Evolutionary conservation across 2,888 invertebrate genomes (phyloP).

Genomic region (Trachelus troglodyta): DNA sequence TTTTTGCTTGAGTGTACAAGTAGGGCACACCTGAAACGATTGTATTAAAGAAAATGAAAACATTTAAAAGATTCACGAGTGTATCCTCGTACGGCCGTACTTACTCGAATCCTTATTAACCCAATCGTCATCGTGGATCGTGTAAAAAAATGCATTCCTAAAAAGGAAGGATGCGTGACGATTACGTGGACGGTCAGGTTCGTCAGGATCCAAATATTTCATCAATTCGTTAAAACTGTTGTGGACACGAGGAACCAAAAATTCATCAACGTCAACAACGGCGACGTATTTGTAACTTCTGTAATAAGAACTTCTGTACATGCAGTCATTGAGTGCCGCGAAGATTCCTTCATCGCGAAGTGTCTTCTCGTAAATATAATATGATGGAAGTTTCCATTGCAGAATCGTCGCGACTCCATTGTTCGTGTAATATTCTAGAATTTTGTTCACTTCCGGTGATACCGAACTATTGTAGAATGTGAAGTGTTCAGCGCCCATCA

Average conservation of each 20-base stretch:
- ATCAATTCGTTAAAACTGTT: slow-evolving; percentile 40
- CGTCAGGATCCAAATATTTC: slow-evolving; percentile 27
- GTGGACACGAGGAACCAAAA: slow-evolving; percentile 48
- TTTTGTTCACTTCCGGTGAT: slow-evolving; percentile 55
- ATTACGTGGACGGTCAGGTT: slow-evolving; percentile 34
- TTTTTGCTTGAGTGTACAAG: slow-evolving; percentile 64
- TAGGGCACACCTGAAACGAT: slow-evolving; percentile 38
- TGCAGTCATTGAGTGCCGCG: slow-evolving; percentile 56
- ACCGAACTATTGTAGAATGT: slow-evolving; percentile 67
- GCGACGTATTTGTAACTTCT: slow-evolving; percentile 49
- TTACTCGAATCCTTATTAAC: slow-evolving; percentile 38
- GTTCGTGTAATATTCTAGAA: slow-evolving; percentile 60
- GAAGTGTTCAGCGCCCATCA: slow-evolving; percentile 66
- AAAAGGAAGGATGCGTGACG: slow-evolving; percentile 65
- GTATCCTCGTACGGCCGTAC: neutral
- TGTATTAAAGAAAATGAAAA: neutral
- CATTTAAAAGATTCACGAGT: neutral
- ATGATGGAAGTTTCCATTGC: slow-evolving; percentile 61
- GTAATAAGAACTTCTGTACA: slow-evolving; percentile 51
- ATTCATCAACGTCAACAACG: slow-evolving; percentile 54
- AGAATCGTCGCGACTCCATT: slow-evolving; percentile 59
- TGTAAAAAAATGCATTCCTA: slow-evolving; percentile 68
- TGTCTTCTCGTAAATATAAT: slow-evolving; percentile 55
- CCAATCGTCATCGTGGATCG: slow-evolving; percentile 65
- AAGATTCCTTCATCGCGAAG: slow-evolving; percentile 60